Percentiles rank a stretch among this genome's conserved stretches.
Conservation (phyloP, 2,888 invertebrate genomes). For the Desoria tigrina region DNA sequence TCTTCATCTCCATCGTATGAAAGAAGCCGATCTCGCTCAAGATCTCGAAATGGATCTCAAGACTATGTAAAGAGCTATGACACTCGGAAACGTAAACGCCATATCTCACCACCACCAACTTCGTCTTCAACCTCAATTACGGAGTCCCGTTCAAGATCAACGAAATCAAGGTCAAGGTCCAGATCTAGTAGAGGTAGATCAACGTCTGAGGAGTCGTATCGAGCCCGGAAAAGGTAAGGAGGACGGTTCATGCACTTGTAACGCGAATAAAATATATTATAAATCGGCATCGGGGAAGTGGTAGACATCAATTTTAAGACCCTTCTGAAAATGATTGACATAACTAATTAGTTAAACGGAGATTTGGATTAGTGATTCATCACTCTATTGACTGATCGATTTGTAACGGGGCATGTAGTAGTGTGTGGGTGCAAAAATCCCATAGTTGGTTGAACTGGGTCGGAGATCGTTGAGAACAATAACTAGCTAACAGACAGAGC, state of each 20-base stretch:
- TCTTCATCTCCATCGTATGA: slow-evolving; percentile 38
- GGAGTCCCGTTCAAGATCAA: slow-evolving; percentile 10
- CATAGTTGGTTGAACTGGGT: too few relatives aligned
- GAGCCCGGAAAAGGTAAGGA: slow-evolving; percentile 14
- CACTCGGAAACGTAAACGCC: slow-evolving; percentile 38
- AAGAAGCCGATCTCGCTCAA: slow-evolving; percentile 36
- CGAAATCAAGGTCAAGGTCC: slow-evolving; percentile 9
- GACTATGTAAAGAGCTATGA: slow-evolving; percentile 17
- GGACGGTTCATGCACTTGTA: neutral
- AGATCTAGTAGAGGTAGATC: slow-evolving; percentile 9
- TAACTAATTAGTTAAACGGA: too few relatives aligned
- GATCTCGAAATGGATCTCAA: neutral
- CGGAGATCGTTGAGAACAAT: too few relatives aligned
- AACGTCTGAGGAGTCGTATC: slow-evolving; percentile 3
- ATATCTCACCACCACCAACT: slow-evolving; percentile 13
- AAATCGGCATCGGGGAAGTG: too few relatives aligned
- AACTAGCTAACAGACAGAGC: too few relatives aligned
- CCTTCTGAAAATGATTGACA: too few relatives aligned
- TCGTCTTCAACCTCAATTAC: slow-evolving; percentile 1
- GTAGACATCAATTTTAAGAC: too few relatives aligned
- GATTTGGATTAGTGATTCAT: too few relatives aligned
- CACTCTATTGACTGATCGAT: too few relatives aligned
- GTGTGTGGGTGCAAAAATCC: too few relatives aligned
- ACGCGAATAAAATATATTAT: too few relatives aligned
- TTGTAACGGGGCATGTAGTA: too few relatives aligned